Base-by-base conservation (phyloP, 2,797 vertebrate genomes). In the Epinephelus coioides region DNA sequence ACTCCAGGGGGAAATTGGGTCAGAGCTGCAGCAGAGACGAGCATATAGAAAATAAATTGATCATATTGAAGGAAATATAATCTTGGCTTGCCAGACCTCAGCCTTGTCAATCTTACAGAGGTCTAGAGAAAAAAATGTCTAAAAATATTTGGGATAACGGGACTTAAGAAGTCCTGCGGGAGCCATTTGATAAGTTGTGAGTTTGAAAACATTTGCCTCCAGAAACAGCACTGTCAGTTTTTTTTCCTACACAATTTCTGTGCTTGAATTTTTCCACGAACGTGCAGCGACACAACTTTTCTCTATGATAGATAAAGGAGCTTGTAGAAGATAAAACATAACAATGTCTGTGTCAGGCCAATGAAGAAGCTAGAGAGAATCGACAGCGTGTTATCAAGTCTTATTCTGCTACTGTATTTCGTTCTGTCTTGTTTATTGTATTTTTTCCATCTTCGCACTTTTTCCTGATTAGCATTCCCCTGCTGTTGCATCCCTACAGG, bases 401-500 rank as follows among this genome's bases (percentile, higher is more conserved):
- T 44, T 66, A 18, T 56, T 67, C 0, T 55, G 2, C 7, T 18
- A 0, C 12, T 47, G 4, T 53, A 43, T 38, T 44, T 51, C 4
- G 0, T 21, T 47, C 8, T 30, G 4, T 47, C 17, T 56, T 51
- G 9, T 40, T 65, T 12, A 30, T 47, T 51, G 2, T 12, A 18
- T 59, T 38, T 44, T 34, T 53, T 1, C 17, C 1, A 50, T n/a
- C 23, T 0, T 0, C 10, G 38, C 65, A 10, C 3, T 43, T 78
- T 50, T 53, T 59, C 10, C 23, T 63, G 1, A 0, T 27, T 21
- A 25, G 61, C 0, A 51, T 61, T 64, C 38, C 10, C 74, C 6
- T 73, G 0, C 25, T 65, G n/a, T 76, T 76, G 15, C 47, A 13
- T 76, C 44, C 30, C 47, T 67, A 4, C 75, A 99, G 98, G 94